phyloP scores from a whole-genome alignment of 2,888 invertebrate species.

The Eupithecia centaureata region DNA sequence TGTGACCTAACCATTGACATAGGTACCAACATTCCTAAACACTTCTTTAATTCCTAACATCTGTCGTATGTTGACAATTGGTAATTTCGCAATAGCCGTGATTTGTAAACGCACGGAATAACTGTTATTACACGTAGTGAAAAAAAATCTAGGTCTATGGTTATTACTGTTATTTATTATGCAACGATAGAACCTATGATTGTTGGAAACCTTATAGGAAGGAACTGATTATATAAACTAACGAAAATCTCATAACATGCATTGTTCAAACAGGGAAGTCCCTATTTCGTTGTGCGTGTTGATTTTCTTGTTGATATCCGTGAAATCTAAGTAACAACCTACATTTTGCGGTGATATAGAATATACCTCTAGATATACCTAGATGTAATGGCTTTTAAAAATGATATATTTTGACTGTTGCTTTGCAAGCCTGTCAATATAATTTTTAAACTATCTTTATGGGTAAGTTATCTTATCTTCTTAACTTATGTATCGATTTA shows the following conservation, averaged over 20 bases:
- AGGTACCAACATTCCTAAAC: constrained; percentile 8
- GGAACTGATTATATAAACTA: constrained; percentile 33
- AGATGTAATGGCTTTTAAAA: too few relatives aligned
- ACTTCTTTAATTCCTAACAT: constrained; percentile 2
- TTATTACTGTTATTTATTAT: neutral
- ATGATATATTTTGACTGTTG: too few relatives aligned
- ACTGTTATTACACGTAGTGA: neutral
- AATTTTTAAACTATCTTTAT: too few relatives aligned
- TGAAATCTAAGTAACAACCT: neutral
- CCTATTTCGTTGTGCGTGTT: constrained; percentile 4
- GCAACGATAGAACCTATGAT: neutral
- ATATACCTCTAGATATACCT: neutral
- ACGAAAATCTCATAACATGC: constrained; percentile 33
- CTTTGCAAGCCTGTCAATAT: too few relatives aligned
- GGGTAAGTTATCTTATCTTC: too few relatives aligned
- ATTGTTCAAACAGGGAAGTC: constrained; percentile 32
- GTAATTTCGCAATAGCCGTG: neutral
- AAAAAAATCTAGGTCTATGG: too few relatives aligned
- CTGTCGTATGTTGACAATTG: neutral
- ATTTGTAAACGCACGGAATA: neutral
- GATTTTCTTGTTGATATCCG: constrained; percentile 10
- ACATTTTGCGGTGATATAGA: too few relatives aligned
- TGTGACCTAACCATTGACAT: constrained; percentile 7
- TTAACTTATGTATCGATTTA: too few relatives aligned
- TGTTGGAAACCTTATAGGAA: constrained; percentile 1